Percentiles rank a stretch among this genome's conserved stretches.
Conservation (phyloP, 2,797 vertebrate genomes). For the Chelmon rostratus region DNA sequence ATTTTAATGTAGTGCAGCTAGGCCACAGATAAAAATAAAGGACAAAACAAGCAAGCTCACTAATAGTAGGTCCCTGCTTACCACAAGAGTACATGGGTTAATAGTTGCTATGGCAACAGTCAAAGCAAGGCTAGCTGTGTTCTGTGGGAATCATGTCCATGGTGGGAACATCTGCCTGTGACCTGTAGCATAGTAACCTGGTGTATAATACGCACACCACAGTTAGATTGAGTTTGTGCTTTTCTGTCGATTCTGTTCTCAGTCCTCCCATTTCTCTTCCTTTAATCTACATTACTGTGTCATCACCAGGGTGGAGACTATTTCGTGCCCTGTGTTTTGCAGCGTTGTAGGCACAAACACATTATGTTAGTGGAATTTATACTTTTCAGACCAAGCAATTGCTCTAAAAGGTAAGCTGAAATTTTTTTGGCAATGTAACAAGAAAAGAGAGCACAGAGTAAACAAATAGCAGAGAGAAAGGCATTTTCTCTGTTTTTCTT, state of each 20-base stretch:
- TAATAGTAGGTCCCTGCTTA: conserved; percentile 33
- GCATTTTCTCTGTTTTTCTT: conserved; percentile 18
- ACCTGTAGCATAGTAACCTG: conserved; percentile 50
- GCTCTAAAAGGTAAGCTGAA: conserved; percentile 45
- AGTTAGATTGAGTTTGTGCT: neutral
- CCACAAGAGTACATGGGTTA: conserved; percentile 61
- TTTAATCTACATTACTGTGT: conserved; percentile 24
- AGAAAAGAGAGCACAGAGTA: conserved; percentile 25
- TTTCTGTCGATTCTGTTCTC: neutral
- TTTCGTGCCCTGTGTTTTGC: conserved; percentile 33
- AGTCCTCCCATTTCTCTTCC: neutral
- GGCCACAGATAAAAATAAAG: neutral
- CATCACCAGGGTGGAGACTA: conserved; percentile 2
- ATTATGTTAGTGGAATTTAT: conserved; percentile 43
- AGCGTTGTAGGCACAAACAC: conserved; percentile 17
- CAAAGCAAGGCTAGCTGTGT: conserved; percentile 51
- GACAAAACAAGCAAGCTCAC: conserved; percentile 30
- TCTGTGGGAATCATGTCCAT: conserved; percentile 40
- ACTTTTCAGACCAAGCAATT: conserved; percentile 25
- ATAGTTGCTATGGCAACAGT: conserved; percentile 74
- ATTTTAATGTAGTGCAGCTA: neutral
- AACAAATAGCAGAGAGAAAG: conserved; percentile 37
- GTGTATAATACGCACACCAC: conserved; percentile 32
- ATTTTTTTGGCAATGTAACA: conserved; percentile 38
- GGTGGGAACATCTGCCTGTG: conserved; percentile 52